These are phyloP conservation scores for Gulo gulo DNA, from an alignment of 2,113 vertebrate species.

Conservation along the genomic window DNA sequence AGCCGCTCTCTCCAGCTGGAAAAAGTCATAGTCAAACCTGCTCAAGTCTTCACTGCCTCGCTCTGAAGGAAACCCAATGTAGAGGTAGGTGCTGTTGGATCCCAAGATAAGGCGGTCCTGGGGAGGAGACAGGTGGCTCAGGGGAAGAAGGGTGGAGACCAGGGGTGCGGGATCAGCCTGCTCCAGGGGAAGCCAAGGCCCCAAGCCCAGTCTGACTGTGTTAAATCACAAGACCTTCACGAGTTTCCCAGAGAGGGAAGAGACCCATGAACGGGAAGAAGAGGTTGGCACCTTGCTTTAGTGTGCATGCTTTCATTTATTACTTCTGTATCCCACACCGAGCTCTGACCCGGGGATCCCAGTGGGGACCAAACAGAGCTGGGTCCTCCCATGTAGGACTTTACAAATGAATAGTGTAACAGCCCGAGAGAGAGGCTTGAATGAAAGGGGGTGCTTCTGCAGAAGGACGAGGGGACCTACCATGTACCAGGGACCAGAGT, in stretches of 20 bases:
- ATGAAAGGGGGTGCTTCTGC: neutral
- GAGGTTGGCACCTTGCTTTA: neutral
- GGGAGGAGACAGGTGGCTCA: neutral
- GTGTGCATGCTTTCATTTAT: neutral
- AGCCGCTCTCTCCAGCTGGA: slow-evolving; percentile 90
- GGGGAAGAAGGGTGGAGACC: neutral
- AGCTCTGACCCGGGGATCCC: neutral
- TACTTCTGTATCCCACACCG: neutral
- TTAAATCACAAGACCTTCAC: neutral
- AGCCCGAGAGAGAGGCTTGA: rapidly evolving
- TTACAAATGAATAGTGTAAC: neutral
- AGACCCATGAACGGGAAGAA: neutral
- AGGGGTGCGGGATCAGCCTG: neutral
- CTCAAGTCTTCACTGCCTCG: slow-evolving; percentile 85
- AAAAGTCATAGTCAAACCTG: slow-evolving; percentile 91
- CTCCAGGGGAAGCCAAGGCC: neutral
- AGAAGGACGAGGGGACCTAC: neutral
- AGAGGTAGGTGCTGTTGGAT: slow-evolving; percentile 89
- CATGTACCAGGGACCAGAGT: neutral
- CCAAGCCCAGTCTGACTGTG: neutral
- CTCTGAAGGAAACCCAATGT: slow-evolving; percentile 88
- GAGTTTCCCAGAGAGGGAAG: neutral
- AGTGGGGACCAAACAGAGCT: neutral
- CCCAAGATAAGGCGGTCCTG: slow-evolving; percentile 92
- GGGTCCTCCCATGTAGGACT: neutral